Percentiles rank a stretch among this genome's conserved stretches.
Evolutionary conservation across 2,113 vertebrate genomes (phyloP).

Genomic region (Pampusana beccarii): DNA sequence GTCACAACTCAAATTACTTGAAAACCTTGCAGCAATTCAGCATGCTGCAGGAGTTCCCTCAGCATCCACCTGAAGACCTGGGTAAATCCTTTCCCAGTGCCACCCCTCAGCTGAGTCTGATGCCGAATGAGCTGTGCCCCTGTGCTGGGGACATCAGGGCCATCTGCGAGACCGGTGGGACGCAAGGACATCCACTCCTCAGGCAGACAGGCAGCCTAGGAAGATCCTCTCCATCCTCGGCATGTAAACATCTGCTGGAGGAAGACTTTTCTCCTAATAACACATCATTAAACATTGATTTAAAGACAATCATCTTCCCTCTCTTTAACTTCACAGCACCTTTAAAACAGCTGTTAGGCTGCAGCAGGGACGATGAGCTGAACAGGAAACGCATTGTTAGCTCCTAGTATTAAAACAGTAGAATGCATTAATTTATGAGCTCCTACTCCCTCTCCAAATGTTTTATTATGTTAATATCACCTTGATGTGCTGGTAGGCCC

Average conservation of each 20-base stretch:
- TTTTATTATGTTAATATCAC: constrained; percentile 66
- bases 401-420: constrained; percentile 66
- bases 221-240: neutral
- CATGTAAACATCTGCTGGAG: constrained; percentile 44
- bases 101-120: fast-evolving
- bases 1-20: neutral
- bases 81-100: neutral
- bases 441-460: constrained; percentile 47
- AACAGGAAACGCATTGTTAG: constrained; percentile 70
- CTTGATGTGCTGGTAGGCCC: constrained; percentile 56
- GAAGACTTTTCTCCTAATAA: constrained; percentile 62
- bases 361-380: constrained; percentile 30
- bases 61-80: neutral
- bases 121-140: neutral
- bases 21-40: neutral
- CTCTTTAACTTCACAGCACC: constrained; percentile 65
- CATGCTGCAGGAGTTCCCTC: neutral
- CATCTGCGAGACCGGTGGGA: neutral
- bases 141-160: neutral
- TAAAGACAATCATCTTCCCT: constrained; percentile 67
- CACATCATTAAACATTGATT: constrained; percentile 71
- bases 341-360: constrained; percentile 70
- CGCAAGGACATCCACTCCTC: fast-evolving
- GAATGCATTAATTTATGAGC: constrained; percentile 74
- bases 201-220: neutral